Evolutionary conservation across 2,888 invertebrate genomes (phyloP).

Genomic region (Lithosia quadra): DNA sequence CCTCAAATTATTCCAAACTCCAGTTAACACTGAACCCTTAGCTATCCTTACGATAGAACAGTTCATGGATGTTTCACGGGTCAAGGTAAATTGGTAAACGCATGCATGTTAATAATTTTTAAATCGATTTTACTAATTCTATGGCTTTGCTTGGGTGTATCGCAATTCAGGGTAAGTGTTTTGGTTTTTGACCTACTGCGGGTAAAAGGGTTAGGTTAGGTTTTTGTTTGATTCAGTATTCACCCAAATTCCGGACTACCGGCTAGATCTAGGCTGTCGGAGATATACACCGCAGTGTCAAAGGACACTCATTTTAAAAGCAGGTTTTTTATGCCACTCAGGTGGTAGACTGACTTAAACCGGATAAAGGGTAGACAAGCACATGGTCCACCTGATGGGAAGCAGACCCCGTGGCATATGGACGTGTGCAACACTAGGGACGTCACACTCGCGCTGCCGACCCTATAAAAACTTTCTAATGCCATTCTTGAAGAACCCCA

Average conservation of each 20-base stretch:
- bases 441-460: no score
- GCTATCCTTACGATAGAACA: conserved; percentile 17
- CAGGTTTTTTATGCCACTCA: no score
- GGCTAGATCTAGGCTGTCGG: neutral
- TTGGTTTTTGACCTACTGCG: conserved; percentile 22
- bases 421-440: no score
- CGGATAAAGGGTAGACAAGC: no score
- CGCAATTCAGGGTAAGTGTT: conserved; percentile 28
- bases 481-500: no score
- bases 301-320: no score
- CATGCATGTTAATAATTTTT: conserved; percentile 71
- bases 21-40: conserved; percentile 54
- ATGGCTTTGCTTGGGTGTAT: conserved; percentile 46
- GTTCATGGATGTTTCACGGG: conserved; percentile 26
- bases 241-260: neutral
- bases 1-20: conserved; percentile 69
- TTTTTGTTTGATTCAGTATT: neutral
- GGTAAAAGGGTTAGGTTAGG: neutral
- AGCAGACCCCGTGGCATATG: no score
- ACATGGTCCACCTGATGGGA: no score
- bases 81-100: conserved; percentile 52
- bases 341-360: no score
- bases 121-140: conserved; percentile 81
- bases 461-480: no score
- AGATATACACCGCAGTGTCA: no score